Evolutionary conservation across 1,140 invertebrate species (phyloP), one percentile per base, ranked within the genome.

Genomic region (Drosophila mojavensis): DNA sequence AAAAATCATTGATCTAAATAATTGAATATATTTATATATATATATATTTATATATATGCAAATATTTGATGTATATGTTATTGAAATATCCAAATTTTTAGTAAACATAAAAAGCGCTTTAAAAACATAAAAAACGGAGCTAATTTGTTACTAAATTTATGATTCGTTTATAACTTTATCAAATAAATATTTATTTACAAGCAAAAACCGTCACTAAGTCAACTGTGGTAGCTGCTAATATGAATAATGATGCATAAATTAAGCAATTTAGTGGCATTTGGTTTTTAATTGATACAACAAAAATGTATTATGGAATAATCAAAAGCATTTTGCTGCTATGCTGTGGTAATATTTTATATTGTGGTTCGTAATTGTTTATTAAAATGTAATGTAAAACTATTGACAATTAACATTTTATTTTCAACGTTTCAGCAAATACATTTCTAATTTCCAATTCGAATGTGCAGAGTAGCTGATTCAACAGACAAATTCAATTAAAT

Each of bases 401-500:
- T 20, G 20, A 20, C 20, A 20, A 20, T 20, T 2, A 20, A 20
- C 20, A 20, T 20, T 51, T 51, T 78, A 28, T 81, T 67, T 67
- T 78, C 20, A 20, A 20, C 20, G 20, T 20, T 1, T 1, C 20
- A 20, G 20, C 20, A 20, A 20, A 20, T 20, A 20, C 20, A 20
- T 20, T 20, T 20, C 20, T 2, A 20, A 20, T 20, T 20, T 20
- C 20, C 20, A 20, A 20, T 20, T 20, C 20, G 20, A 20, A 20
- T 20, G 20, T 15, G 24, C 17, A 51, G 28, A 81, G 67, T 13
- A 60, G 61, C 51, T 43, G 41, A 48, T 47, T 30, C 33, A 33
- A 81, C 70, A 61, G 50, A 70, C 47, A 50, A 82, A 79, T 81
- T 82, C 68, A 82, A 88, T 88, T 86, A 74, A 79, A 82, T 67